Percentiles rank a stretch among this genome's conserved stretches.
Evolutionary conservation across 2,113 vertebrate species (phyloP).

Genomic region (Alethe diademata): DNA sequence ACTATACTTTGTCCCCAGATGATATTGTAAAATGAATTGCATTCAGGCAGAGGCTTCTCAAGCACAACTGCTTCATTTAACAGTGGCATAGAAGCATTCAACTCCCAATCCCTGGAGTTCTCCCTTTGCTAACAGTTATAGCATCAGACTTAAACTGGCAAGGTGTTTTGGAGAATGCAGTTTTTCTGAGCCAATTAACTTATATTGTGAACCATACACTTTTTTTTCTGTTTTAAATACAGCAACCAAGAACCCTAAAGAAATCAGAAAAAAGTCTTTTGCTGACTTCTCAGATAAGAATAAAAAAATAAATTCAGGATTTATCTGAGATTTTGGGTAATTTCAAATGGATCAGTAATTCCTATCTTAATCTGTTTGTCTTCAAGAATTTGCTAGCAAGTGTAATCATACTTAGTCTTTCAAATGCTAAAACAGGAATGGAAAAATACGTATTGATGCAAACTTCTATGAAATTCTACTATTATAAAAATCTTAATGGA

Average conservation of each 20-base stretch:
- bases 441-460: not conserved
- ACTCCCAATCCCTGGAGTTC: slow-evolving; percentile 6
- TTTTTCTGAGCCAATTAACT: slow-evolving; percentile 17
- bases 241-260: not conserved
- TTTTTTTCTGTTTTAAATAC: not conserved
- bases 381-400: not conserved
- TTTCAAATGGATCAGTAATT: not conserved
- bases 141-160: not conserved
- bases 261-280: not conserved
- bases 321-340: not conserved
- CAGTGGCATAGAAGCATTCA: slow-evolving; percentile 26
- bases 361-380: not conserved
- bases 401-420: not conserved
- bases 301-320: not conserved
- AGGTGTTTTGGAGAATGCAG: not conserved
- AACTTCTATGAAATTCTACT: not conserved
- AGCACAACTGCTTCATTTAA: slow-evolving; percentile 54
- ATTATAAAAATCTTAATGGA: not conserved
- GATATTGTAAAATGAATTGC: slow-evolving; percentile 34
- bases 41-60: slow-evolving; percentile 37
- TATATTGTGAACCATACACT: not conserved
- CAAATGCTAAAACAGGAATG: not conserved
- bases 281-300: not conserved
- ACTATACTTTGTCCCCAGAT: slow-evolving; percentile 39
- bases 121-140: not conserved